A percentile compares a stretch with the other conserved stretches of the same genome.
These are phyloP conservation scores for Cyprinus carpio DNA, from an alignment of 2,113 vertebrate species.

Conservation along the genomic window DNA sequence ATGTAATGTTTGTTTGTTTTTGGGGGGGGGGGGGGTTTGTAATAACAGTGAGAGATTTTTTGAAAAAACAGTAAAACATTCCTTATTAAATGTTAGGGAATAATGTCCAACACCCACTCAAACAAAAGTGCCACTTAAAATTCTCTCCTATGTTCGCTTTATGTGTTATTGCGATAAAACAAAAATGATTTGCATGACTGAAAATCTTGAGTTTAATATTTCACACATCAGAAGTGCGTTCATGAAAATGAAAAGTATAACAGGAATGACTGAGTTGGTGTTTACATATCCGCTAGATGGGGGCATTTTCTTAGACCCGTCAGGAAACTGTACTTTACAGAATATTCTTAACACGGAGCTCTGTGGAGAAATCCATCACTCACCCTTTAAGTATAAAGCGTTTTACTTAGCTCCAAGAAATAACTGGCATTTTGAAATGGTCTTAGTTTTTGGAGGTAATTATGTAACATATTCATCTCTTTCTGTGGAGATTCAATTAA, in stretches of 20 bases:
- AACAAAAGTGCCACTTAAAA: not conserved
- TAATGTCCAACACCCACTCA: no score
- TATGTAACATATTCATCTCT: not conserved
- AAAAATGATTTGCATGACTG: not conserved
- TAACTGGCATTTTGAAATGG: not conserved
- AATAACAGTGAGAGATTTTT: no score
- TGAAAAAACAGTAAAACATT: no score
- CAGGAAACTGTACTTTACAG: no score
- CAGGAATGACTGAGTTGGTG: not conserved
- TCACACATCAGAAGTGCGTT: not conserved
- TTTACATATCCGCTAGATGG: not conserved
- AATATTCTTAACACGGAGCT: no score
- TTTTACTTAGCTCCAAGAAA: not conserved
- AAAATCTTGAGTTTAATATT: not conserved
- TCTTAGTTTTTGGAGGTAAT: not conserved
- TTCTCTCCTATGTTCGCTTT: not conserved
- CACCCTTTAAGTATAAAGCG: no score
- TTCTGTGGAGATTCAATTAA: no score
- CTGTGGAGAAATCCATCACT: no score
- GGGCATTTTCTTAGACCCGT: not conserved
- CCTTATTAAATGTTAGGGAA: not conserved
- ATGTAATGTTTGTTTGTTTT: no score
- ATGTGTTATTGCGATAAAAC: no score
- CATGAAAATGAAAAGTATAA: not conserved
- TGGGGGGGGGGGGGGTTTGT: no score